Conservation (phyloP, 92 coral and sea anemone species). For the Heliopora coerulea region DNA sequence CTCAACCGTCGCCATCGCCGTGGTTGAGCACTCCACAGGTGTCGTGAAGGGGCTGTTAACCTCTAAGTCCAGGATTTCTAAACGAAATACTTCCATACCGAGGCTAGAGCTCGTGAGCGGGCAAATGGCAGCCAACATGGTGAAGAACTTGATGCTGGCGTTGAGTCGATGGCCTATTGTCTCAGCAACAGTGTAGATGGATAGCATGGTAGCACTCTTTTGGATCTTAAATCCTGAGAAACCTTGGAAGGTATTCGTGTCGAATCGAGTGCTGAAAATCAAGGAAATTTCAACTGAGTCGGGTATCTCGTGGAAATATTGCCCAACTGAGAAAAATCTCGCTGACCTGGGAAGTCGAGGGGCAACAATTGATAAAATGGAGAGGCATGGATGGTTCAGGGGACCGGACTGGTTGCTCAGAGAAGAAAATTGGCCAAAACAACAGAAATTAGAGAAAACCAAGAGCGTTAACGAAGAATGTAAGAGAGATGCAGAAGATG, state of each 20-base stretch:
- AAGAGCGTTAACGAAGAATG: slow-evolving; percentile 23
- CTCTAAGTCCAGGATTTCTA: slow-evolving; percentile 49
- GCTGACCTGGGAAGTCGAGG: no score
- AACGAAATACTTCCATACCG: slow-evolving; percentile 44
- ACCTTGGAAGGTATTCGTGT: slow-evolving; percentile 34
- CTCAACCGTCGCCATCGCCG: slow-evolving; percentile 33
- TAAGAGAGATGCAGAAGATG: slow-evolving; percentile 16
- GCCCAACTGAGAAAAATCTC: no score
- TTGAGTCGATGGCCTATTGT: slow-evolving; percentile 37
- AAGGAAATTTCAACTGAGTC: slow-evolving; percentile 24
- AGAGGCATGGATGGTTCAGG: not conserved
- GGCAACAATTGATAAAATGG: no score
- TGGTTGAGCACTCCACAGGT: slow-evolving; percentile 30
- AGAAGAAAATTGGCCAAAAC: slow-evolving; percentile 4
- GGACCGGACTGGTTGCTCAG: not conserved
- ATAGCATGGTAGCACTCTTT: no score
- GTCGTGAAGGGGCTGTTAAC: slow-evolving; percentile 38
- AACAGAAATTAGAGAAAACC: slow-evolving; percentile 35
- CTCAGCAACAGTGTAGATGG: no score
- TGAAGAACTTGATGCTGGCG: slow-evolving; percentile 27
- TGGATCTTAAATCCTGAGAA: no score
- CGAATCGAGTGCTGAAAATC: slow-evolving; percentile 48
- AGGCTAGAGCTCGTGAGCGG: slow-evolving; percentile 48
- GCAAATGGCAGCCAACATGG: slow-evolving; percentile 43
- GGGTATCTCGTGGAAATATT: slow-evolving; percentile 35